Percentiles rank a stretch among this genome's conserved stretches.
Conservation (phyloP, 1,140 invertebrate genomes). For the Pissodes strobi region DNA sequence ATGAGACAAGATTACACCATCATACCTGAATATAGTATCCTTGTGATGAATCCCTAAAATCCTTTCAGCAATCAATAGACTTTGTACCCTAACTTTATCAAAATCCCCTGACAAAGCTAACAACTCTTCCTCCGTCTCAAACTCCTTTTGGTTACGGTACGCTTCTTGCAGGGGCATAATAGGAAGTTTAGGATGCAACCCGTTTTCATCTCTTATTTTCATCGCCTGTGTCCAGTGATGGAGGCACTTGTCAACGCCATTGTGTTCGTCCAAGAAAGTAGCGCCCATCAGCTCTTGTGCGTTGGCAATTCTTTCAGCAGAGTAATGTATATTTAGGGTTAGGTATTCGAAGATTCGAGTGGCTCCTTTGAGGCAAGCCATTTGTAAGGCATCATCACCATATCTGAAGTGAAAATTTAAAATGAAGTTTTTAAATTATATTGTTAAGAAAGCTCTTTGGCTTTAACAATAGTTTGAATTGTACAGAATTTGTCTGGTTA, state of each 20-base stretch:
- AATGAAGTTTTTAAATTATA: no score
- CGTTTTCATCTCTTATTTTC: constrained; percentile 58
- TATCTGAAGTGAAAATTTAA: no score
- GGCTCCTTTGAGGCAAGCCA: constrained; percentile 88
- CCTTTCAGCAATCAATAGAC: constrained; percentile 79
- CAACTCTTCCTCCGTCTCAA: constrained; percentile 71
- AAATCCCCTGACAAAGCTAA: constrained; percentile 73
- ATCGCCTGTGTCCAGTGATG: constrained; percentile 71
- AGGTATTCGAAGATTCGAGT: constrained; percentile 79
- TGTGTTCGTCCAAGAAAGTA: constrained; percentile 82
- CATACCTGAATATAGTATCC: constrained; percentile 77
- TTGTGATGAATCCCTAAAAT: constrained; percentile 81
- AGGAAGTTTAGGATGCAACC: constrained; percentile 61
- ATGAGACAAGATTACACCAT: no score
- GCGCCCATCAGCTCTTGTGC: constrained; percentile 83
- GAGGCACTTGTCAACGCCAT: constrained; percentile 68
- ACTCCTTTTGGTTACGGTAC: constrained; percentile 72
- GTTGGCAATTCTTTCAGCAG: constrained; percentile 72
- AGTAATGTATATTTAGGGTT: constrained; percentile 66
- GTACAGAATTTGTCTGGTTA: no score
- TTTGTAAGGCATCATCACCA: constrained; percentile 89
- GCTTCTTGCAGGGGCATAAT: constrained; percentile 62
- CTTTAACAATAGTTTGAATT: no score
- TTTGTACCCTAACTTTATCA: constrained; percentile 81
- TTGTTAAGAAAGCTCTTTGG: no score